Evolutionary conservation across 37 sponge, comb jelly and placozoan genomes (phyloP).

Genomic region (Spongia lamella): DNA sequence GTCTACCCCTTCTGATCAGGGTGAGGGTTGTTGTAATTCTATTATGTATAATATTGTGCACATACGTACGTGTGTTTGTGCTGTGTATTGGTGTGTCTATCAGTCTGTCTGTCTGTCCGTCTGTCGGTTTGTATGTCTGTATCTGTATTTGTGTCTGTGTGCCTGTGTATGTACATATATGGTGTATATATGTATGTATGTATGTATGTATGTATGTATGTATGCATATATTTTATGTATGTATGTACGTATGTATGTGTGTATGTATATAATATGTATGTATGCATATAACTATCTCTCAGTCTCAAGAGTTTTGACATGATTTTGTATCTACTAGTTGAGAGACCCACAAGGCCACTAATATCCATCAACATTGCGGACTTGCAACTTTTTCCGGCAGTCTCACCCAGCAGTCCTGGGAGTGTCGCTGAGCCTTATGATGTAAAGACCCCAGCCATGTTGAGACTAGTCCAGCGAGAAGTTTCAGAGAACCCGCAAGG

Average conservation of each 20-base stretch:
- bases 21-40: neutral
- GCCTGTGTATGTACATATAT: neutral
- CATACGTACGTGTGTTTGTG: conserved; percentile 18
- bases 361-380: neutral
- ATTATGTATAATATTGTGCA: neutral
- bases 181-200: neutral
- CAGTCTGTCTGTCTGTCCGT: conserved; percentile 16
- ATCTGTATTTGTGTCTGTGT: neutral
- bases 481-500: conserved; percentile 7
- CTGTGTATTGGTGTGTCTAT: no score
- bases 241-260: neutral
- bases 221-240: neutral
- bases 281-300: neutral
- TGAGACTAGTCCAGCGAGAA: conserved; percentile 51
- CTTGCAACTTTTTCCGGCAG: no score
- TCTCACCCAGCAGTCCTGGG: no score
- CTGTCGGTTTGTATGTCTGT: no score
- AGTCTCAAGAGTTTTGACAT: no score
- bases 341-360: neutral
- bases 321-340: neutral
- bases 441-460: conserved; percentile 5
- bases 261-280: neutral
- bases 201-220: neutral
- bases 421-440: no score
- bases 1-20: conserved; percentile 18